These are phyloP conservation scores for Mormyrus hasselquistii DNA, from an alignment of 2,797 vertebrate genomes.

Conservation along the genomic window DNA sequence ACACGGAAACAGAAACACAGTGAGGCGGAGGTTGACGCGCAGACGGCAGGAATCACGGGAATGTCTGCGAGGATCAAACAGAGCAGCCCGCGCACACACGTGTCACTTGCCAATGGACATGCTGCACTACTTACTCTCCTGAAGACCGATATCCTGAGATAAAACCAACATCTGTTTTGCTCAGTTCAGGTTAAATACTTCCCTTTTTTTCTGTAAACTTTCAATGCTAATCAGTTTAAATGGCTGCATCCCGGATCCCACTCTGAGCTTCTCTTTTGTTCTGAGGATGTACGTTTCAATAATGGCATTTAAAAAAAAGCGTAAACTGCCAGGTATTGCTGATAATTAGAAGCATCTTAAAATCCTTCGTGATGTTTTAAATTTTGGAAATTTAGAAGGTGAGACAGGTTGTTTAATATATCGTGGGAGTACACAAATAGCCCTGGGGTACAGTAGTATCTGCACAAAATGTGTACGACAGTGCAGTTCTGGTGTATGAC, in stretches of 20 bases:
- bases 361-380: background rate
- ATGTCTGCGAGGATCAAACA: constrained; percentile 57
- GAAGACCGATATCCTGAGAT: constrained; percentile 42
- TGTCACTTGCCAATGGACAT: constrained; percentile 50
- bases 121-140: constrained; percentile 32
- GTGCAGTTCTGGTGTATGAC: background rate
- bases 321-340: background rate
- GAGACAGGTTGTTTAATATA: background rate
- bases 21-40: constrained; percentile 50
- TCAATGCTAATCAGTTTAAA: background rate
- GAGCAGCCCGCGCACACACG: constrained; percentile 44
- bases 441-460: background rate
- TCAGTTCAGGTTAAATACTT: constrained; percentile 34
- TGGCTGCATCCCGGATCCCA: background rate
- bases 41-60: constrained; percentile 63
- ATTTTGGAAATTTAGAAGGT: background rate
- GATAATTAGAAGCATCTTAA: background rate
- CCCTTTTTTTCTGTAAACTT: background rate
- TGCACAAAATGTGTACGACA: background rate
- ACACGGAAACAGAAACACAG: background rate
- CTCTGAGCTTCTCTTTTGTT: background rate
- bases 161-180: constrained; percentile 37
- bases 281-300: background rate
- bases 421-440: background rate
- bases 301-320: background rate